Evolutionary conservation across 1,140 invertebrate genomes (phyloP).

Genomic region (Anagrus nilaparvatae): DNA sequence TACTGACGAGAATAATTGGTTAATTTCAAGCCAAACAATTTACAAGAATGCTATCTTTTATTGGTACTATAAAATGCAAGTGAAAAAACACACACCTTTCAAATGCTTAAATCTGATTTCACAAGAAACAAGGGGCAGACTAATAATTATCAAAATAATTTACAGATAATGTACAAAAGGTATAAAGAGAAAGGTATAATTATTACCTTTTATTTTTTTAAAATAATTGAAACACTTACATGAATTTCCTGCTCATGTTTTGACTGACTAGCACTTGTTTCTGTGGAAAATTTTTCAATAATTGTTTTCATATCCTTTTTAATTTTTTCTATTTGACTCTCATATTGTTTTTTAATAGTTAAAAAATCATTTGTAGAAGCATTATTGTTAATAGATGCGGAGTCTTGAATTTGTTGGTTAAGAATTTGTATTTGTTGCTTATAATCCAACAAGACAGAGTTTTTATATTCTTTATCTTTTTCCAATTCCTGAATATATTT

Average conservation of each 20-base stretch:
- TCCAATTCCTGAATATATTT: slow-evolving; percentile 25
- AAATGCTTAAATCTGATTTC: too few relatives aligned
- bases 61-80: too few relatives aligned
- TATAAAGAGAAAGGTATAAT: too few relatives aligned
- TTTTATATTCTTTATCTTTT: slow-evolving; percentile 25
- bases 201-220: neutral
- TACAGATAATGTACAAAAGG: neutral
- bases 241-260: slow-evolving; percentile 25
- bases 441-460: slow-evolving; percentile 27
- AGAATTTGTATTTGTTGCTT: slow-evolving; percentile 29
- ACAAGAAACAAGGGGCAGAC: too few relatives aligned
- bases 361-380: too few relatives aligned
- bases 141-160: slow-evolving; percentile 2
- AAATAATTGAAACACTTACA: slow-evolving; percentile 16
- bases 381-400: slow-evolving; percentile 15
- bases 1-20: too few relatives aligned
- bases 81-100: too few relatives aligned
- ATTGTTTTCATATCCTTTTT: slow-evolving; percentile 32
- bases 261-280: slow-evolving; percentile 21
- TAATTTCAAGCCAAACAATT: too few relatives aligned
- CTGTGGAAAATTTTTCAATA: slow-evolving; percentile 27
- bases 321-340: slow-evolving; percentile 29
- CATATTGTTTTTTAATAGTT: slow-evolving; percentile 28
- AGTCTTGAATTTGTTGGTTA: slow-evolving; percentile 26
- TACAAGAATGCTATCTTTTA: too few relatives aligned